Conservation (phyloP, 1,140 invertebrate genomes). For the Hormaphis cornu region DNA sequence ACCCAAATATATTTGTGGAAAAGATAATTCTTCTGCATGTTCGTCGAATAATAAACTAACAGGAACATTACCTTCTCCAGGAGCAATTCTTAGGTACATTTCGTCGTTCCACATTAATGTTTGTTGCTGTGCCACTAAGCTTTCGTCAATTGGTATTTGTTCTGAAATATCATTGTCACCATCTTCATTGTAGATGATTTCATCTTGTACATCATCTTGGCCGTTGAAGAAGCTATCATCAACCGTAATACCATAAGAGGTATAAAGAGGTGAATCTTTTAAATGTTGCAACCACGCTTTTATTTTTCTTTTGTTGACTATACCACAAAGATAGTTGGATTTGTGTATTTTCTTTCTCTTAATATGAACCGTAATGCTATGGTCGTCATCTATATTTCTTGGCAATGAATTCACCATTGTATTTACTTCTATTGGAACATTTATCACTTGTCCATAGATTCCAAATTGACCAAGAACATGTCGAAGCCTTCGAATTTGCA, state of each 20-base stretch:
- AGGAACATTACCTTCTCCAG: slow-evolving; percentile 37
- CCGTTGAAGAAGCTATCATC: background rate
- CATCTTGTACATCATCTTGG: no score
- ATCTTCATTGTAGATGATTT: background rate
- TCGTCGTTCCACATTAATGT: slow-evolving; percentile 41
- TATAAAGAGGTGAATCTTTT: background rate
- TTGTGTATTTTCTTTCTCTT: background rate
- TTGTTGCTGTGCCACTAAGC: slow-evolving; percentile 39
- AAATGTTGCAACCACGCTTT: background rate
- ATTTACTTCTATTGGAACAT: background rate
- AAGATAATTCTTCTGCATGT: slow-evolving; percentile 41
- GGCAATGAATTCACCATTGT: background rate
- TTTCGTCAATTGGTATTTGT: slow-evolving; percentile 37
- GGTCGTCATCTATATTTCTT: background rate
- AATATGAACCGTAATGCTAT: background rate
- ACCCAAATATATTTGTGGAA: slow-evolving; percentile 41
- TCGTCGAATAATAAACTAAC: slow-evolving; percentile 37
- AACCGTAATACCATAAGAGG: background rate
- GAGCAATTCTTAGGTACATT: slow-evolving; percentile 38
- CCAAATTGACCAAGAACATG: background rate
- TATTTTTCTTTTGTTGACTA: background rate
- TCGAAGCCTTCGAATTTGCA: background rate
- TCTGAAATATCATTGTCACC: slow-evolving; percentile 33
- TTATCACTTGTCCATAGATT: background rate
- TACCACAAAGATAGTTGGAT: background rate